Base-by-base conservation (phyloP, 2,113 vertebrate species). In the Buteo buteo region DNA sequence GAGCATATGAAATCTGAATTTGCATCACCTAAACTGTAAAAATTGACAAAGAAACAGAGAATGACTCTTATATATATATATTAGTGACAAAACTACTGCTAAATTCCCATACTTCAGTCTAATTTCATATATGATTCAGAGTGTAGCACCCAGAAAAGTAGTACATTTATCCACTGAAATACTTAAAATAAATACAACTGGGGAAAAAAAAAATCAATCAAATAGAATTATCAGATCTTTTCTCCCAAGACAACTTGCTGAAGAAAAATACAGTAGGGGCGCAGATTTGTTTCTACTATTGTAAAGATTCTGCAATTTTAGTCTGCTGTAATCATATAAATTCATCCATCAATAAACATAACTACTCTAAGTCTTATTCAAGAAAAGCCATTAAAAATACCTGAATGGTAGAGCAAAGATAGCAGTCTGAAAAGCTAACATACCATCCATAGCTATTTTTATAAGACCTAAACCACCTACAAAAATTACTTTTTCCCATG, bases 401-500 rank as follows among this genome's bases (percentile, higher is more conserved):
- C 34, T 85, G 93, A 84, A 82, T 49, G 34, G 59, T 28, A 55
- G 7, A 83, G 71, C 28, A 72, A 76, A 94, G 74, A 76, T 22
- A 44, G 45, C n/a, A 91, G 42, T 55, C 87, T 47, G 47, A 82
- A 86, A 93, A 91, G 71, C 58, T 74, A 93, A 93, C 52, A 85
- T 72, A 86, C 50, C 18, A 15, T 81, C 55, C 44, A 54, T 7
- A 67, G 83, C 54, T 81, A 47, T 81, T 95, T 93, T 81, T 71
- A 21, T 47, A 91, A 84, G 36, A 61, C 59, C 64, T 71, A 80
- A 95, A 82, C 61, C 34, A 78, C 71, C 69, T 74, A 31, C 62
- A 90, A 91, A 88, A 86, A 90, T 65, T 34, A 88, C 82, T 83
- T 96, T 94, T 86, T 32, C 77, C 42, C 42, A 84, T 86, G 61